A percentile compares a stretch with the other conserved stretches of the same genome.
These are phyloP conservation scores for Cyprinodon variegatus DNA, from an alignment of 2,113 vertebrate genomes.

Conservation along the genomic window DNA sequence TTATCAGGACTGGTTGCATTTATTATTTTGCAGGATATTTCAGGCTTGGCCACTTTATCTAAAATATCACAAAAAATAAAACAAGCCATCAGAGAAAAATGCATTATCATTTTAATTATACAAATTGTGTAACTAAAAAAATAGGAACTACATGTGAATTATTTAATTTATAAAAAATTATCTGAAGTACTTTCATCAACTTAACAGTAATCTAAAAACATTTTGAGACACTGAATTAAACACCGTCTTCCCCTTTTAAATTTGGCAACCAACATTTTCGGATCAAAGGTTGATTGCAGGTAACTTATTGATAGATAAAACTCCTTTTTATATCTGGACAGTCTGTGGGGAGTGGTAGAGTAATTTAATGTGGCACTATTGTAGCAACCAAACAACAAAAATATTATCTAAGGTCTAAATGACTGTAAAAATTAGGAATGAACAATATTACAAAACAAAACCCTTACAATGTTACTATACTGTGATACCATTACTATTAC, in stretches of 20 bases:
- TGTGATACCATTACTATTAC: too few species aligned
- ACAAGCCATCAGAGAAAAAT: too few species aligned
- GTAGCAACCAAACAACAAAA: too few species aligned
- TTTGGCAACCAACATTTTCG: background rate
- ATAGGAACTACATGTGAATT: background rate
- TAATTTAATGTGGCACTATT: background rate
- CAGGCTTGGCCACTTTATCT: constrained; percentile 53
- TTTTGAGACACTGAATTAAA: background rate
- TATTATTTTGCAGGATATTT: constrained; percentile 48
- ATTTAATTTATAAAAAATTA: background rate
- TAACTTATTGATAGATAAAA: constrained; percentile 31
- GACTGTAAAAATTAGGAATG: too few species aligned
- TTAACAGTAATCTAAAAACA: background rate
- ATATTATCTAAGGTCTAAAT: too few species aligned
- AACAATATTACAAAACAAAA: too few species aligned
- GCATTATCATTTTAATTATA: background rate
- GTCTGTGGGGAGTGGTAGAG: rapidly evolving
- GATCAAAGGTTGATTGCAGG: rapidly evolving
- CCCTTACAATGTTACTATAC: too few species aligned
- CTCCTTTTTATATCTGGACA: background rate
- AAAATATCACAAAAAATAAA: background rate
- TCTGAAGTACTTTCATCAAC: background rate
- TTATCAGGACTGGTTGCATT: background rate
- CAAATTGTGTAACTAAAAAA: background rate
- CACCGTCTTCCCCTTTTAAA: background rate